Base-by-base conservation (phyloP, 2,888 invertebrate species). In the Acronicta alni region DNA sequence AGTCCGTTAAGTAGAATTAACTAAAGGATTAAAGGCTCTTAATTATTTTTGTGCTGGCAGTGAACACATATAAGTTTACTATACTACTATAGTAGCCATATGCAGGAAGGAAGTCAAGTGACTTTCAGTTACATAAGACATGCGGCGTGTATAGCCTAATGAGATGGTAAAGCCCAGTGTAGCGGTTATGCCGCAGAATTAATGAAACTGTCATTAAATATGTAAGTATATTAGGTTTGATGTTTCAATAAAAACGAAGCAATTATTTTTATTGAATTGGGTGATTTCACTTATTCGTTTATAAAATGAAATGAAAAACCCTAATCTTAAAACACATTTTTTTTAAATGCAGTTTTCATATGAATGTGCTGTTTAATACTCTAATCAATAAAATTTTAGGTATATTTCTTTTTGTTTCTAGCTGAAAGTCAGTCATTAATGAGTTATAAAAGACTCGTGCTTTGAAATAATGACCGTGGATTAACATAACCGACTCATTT, bases 101-200 rank as follows among this genome's bases (percentile, higher is more conserved):
- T 14, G 9, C 56, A 60, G 65, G 58, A 77, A 77, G 67, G 55
- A 75, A 67, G 53, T 64, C 42, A 56, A 63, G 51, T 63, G 66
- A 53, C 62, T 75, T 48, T 26, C 17, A 17, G 62, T 72, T 75
- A 72, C 54, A 78, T 66, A 67, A 68, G 56, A 62, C 56, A 57
- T 59, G 46, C 55, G 47, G 47, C 47, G 46, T 45, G 32, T 59
- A 57, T 46, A 46, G 44, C 47, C 42, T 72, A 75, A 64, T 72
- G 18, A 61, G 48, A 52, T 35, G 42, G 62, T 49, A 56, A 45
- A 59, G 44, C 45, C 52, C 54, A 73, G 30, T 61, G 54, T 59
- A 75, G 68, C 72, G 64, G 47, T 67, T 70, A 68, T 68, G 43
- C 43, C 46, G 47, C 44, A 39, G 42, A 45, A 41, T 49, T 67